Evolutionary conservation across 2,888 invertebrate species (phyloP).

Genomic region (Andrena chrysosceles): DNA sequence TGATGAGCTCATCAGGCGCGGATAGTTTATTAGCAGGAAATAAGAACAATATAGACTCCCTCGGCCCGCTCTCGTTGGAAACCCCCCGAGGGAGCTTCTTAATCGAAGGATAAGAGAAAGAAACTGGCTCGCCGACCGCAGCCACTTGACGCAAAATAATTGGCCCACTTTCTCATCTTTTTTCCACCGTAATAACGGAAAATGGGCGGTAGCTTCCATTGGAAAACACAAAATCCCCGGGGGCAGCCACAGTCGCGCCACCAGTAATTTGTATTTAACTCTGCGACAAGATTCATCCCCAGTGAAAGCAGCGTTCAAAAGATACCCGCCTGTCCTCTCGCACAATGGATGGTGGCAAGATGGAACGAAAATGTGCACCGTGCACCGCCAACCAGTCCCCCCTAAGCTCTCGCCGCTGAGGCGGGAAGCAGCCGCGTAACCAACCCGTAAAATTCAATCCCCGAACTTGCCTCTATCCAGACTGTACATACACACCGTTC

Average conservation of each 20-base stretch:
- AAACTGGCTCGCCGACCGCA: slow-evolving; percentile 38
- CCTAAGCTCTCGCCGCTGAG: neutral
- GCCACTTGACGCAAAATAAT: slow-evolving; percentile 67
- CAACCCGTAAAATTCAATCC: slow-evolving; percentile 70
- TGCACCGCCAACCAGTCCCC: no score
- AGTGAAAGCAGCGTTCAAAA: neutral
- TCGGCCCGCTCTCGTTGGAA: slow-evolving; percentile 15
- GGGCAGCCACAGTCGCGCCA: slow-evolving; percentile 1
- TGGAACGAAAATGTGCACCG: no score
- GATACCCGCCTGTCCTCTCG: neutral
- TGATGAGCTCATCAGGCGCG: slow-evolving; percentile 59
- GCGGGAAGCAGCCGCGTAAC: slow-evolving; percentile 14
- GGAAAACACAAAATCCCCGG: slow-evolving; percentile 25
- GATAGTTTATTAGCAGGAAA: slow-evolving; percentile 68
- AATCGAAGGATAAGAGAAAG: slow-evolving; percentile 54
- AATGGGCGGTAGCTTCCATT: slow-evolving; percentile 33
- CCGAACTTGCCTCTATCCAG: slow-evolving; percentile 17
- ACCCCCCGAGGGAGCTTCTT: slow-evolving; percentile 48
- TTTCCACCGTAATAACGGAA: slow-evolving; percentile 29
- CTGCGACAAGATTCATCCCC: slow-evolving; percentile 2
- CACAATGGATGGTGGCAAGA: neutral
- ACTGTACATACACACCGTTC: neutral
- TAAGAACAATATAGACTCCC: slow-evolving; percentile 59
- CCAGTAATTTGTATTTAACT: slow-evolving; percentile 35
- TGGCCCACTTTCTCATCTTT: slow-evolving; percentile 58